These are phyloP conservation scores for Octopus bimaculoides DNA, from an alignment of 1,140 invertebrate species.

Conservation along the genomic window DNA sequence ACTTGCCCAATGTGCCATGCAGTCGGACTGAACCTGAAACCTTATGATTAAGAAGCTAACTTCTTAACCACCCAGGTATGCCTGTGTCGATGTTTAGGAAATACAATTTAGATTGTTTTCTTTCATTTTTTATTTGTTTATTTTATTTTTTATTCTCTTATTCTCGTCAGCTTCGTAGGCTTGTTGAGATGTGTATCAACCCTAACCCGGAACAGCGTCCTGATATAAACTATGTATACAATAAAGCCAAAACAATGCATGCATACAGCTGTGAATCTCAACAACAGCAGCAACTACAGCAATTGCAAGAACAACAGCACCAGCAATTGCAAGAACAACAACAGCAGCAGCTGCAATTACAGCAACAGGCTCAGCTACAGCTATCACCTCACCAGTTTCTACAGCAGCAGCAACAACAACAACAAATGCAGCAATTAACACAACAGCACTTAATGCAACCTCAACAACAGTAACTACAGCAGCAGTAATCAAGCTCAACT, in stretches of 20 bases:
- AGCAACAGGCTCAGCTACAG: conserved; percentile 22
- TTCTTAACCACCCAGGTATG: background rate
- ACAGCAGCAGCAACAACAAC: conserved; percentile 21
- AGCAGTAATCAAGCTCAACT: too few species aligned
- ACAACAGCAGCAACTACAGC: conserved; percentile 22
- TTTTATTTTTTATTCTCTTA: background rate
- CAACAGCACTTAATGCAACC: too few species aligned
- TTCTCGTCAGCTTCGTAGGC: conserved; percentile 60
- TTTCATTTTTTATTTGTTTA: background rate
- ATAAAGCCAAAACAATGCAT: conserved; percentile 56
- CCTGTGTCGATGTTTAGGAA: too few species aligned
- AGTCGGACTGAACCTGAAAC: too few species aligned
- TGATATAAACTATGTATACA: conserved; percentile 61
- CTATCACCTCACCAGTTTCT: conserved; percentile 20
- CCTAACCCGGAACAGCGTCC: conserved; percentile 64
- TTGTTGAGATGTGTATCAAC: conserved; percentile 65
- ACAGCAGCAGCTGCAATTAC: conserved; percentile 24
- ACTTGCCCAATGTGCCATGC: too few species aligned
- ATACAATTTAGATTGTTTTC: too few species aligned
- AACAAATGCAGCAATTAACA: background rate
- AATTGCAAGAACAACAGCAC: conserved; percentile 19
- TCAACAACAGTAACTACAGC: too few species aligned
- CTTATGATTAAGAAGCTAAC: too few species aligned
- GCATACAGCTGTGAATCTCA: conserved; percentile 27
- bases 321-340: conserved; percentile 30